A percentile compares a stretch with the other conserved stretches of the same genome.
These are phyloP conservation scores for Sitophilus oryzae DNA, from an alignment of 1,140 invertebrate genomes.

Conservation along the genomic window DNA sequence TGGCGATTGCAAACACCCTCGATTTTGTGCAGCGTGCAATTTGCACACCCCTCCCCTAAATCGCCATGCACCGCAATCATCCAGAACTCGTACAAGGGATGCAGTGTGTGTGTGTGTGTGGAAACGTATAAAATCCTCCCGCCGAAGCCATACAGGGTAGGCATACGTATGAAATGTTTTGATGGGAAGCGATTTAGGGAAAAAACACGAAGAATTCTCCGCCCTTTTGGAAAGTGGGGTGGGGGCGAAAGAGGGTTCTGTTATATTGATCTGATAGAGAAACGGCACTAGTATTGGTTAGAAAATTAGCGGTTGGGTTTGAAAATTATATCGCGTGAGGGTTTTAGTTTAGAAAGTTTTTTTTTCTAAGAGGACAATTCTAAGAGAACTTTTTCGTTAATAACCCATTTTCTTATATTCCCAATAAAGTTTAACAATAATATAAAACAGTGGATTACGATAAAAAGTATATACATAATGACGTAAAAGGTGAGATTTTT, in stretches of 20 bases:
- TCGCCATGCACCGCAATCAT: neutral
- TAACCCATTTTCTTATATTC: no score
- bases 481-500: no score
- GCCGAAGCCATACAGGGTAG: neutral
- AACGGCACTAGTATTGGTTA: neutral
- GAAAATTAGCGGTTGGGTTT: neutral
- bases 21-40: slow-evolving; percentile 5
- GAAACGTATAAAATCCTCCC: neutral
- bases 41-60: slow-evolving; percentile 7
- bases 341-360: no score
- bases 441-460: no score
- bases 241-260: neutral
- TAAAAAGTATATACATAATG: no score
- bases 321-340: no score
- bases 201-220: slow-evolving; percentile 1
- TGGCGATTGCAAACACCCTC: neutral
- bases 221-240: slow-evolving; percentile 3
- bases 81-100: neutral
- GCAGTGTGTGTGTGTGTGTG: no score
- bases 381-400: no score
- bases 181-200: slow-evolving; percentile 2
- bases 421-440: no score
- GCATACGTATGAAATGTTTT: slow-evolving; percentile 3
- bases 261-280: slow-evolving; percentile 6
- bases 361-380: no score